Conservation (phyloP, 2,888 invertebrate species). For the Nemapogon koenigi region DNA sequence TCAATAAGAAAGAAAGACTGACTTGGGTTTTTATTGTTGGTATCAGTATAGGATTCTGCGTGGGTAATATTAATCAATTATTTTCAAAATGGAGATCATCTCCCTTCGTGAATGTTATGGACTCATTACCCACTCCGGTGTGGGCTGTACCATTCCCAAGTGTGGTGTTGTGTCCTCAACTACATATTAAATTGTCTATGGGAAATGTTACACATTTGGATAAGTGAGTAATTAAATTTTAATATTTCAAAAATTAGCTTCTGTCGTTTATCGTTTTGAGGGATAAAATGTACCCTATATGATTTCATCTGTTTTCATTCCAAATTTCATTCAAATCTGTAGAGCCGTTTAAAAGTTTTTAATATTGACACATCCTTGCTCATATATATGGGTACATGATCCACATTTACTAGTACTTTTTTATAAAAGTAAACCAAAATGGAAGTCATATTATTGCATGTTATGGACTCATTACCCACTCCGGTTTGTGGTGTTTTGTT, state of each 20-base stretch:
- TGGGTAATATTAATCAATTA: slow-evolving; percentile 41
- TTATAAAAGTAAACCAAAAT: no score
- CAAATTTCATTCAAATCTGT: no score
- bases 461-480: slow-evolving; percentile 49
- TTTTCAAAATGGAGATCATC: slow-evolving; percentile 47
- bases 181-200: slow-evolving; percentile 41
- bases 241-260: slow-evolving; percentile 7
- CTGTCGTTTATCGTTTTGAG: neutral
- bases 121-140: slow-evolving; percentile 48
- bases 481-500: slow-evolving; percentile 54
- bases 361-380: no score
- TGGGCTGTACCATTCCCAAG: slow-evolving; percentile 57
- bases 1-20: slow-evolving; percentile 37
- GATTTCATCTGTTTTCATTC: no score
- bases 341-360: no score
- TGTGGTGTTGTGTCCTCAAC: slow-evolving; percentile 50
- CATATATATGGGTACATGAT: no score
- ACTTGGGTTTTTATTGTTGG: slow-evolving; percentile 47
- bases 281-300: no score
- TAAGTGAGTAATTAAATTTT: slow-evolving; percentile 27
- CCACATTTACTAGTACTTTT: no score
- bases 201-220: slow-evolving; percentile 35
- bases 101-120: slow-evolving; percentile 54
- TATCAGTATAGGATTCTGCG: slow-evolving; percentile 42
- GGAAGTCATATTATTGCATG: slow-evolving; percentile 49